phyloP scores from a whole-genome alignment of 1,140 invertebrate species.

The Drosophila rhopaloa region DNA sequence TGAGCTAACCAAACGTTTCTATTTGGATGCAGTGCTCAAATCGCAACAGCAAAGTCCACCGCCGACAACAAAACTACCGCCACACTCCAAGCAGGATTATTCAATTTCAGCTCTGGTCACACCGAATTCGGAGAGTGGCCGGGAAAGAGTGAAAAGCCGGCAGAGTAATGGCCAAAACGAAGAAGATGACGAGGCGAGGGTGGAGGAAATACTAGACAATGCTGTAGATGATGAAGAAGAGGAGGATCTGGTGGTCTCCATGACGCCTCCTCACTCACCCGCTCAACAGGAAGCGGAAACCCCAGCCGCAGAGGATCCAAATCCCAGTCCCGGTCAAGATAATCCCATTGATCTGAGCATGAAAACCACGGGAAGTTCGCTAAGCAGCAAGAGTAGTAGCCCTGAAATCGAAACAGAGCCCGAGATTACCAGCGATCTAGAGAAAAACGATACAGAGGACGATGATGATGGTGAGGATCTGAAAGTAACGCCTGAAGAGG shows the following conservation, averaged over 20 bases:
- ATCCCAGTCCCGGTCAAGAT: slow-evolving; percentile 85
- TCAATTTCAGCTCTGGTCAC: slow-evolving; percentile 79
- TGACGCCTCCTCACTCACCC: slow-evolving; percentile 83
- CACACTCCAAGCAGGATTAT: slow-evolving; percentile 71
- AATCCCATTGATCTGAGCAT: slow-evolving; percentile 93
- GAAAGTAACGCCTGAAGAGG: slow-evolving; percentile 55
- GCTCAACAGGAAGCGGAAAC: slow-evolving; percentile 24
- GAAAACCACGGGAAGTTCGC: slow-evolving; percentile 86
- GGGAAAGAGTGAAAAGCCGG: slow-evolving; percentile 67
- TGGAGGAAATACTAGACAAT: slow-evolving; percentile 7
- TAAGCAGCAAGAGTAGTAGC: slow-evolving; percentile 62
- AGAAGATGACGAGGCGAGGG: slow-evolving; percentile 40
- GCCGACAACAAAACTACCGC: slow-evolving; percentile 65
- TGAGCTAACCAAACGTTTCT: slow-evolving; percentile 88
- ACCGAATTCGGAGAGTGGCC: slow-evolving; percentile 79
- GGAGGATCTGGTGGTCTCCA: slow-evolving; percentile 82
- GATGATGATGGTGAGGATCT: slow-evolving; percentile 46
- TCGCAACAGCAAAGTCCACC: slow-evolving; percentile 85
- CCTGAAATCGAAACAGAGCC: slow-evolving; percentile 48
- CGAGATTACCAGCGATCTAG: slow-evolving; percentile 45
- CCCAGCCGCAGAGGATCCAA: not conserved
- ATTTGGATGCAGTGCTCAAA: slow-evolving; percentile 89
- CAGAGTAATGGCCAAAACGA: slow-evolving; percentile 69
- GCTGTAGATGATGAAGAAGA: slow-evolving; percentile 33
- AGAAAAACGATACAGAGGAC: slow-evolving; percentile 62